These are phyloP conservation scores for Penelope pileata DNA, from an alignment of 2,113 vertebrate species.

Conservation along the genomic window DNA sequence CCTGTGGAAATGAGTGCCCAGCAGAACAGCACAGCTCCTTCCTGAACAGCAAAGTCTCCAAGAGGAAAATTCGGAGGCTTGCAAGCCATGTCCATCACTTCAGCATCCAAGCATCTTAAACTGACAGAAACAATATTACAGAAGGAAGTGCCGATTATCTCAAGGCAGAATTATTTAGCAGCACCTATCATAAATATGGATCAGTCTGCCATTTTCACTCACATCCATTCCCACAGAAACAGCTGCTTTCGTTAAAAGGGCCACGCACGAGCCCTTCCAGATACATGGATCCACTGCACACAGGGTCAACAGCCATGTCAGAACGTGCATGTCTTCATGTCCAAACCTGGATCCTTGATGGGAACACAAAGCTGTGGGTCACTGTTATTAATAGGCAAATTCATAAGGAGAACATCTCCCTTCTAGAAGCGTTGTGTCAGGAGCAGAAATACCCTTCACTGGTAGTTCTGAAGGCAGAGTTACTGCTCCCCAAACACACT, in stretches of 20 bases:
- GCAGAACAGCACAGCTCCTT: background rate
- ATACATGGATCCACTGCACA: background rate
- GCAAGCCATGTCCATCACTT: background rate
- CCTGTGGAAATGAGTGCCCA: conserved; percentile 27
- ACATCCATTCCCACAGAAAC: background rate
- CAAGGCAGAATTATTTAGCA: conserved; percentile 32
- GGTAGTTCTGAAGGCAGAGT: background rate
- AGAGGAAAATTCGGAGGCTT: conserved; percentile 42
- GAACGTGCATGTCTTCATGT: background rate
- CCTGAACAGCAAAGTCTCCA: background rate
- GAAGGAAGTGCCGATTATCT: conserved; percentile 35
- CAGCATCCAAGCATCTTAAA: conserved; percentile 29
- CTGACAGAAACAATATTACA: conserved; percentile 55
- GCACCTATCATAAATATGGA: conserved; percentile 36
- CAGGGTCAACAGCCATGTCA: background rate
- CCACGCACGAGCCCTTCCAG: background rate
- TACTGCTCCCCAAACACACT: background rate
- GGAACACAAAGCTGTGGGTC: background rate
- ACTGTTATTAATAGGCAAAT: background rate
- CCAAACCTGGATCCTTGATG: background rate
- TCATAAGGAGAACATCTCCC: background rate
- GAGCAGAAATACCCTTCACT: background rate
- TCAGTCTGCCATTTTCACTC: conserved; percentile 42
- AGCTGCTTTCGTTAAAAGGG: conserved; percentile 14
- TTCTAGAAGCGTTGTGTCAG: background rate